These are phyloP conservation scores for Bungarus multicinctus DNA, from an alignment of 2,113 vertebrate species.

Conservation along the genomic window DNA sequence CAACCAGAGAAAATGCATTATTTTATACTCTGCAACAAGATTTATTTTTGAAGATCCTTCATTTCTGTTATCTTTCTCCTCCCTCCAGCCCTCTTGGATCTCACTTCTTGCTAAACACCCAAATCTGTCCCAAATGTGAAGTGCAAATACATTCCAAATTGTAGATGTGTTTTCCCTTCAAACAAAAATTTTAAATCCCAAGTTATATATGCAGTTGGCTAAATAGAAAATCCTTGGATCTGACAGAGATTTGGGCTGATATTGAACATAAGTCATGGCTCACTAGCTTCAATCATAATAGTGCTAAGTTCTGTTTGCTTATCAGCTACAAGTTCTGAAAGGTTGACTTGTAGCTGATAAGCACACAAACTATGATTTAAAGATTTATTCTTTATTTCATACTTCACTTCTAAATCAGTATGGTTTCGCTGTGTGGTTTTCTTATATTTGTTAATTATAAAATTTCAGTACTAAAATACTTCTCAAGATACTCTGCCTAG, in stretches of 20 bases:
- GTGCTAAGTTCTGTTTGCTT: neutral
- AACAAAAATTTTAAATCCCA: neutral
- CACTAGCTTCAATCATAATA: neutral
- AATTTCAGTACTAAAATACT: neutral
- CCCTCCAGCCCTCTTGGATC: neutral
- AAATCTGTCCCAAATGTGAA: neutral
- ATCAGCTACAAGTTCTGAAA: neutral
- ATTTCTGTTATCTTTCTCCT: neutral
- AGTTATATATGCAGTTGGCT: neutral
- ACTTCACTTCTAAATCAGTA: neutral
- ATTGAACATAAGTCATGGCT: neutral
- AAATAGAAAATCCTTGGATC: neutral
- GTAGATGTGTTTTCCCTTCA: neutral
- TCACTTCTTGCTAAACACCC: neutral
- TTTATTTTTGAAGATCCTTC: conserved; percentile 8
- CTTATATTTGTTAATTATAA: neutral
- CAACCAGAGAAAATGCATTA: neutral
- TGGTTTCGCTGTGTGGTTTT: neutral
- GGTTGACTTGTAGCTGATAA: neutral
- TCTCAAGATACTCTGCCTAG: neutral
- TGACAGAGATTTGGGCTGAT: neutral
- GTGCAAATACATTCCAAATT: neutral
- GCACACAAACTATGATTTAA: neutral
- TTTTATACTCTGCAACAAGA: conserved; percentile 23
- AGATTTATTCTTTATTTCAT: neutral